These are phyloP conservation scores for Borostomias antarcticus DNA, from an alignment of 2,797 vertebrate genomes.

Conservation along the genomic window DNA sequence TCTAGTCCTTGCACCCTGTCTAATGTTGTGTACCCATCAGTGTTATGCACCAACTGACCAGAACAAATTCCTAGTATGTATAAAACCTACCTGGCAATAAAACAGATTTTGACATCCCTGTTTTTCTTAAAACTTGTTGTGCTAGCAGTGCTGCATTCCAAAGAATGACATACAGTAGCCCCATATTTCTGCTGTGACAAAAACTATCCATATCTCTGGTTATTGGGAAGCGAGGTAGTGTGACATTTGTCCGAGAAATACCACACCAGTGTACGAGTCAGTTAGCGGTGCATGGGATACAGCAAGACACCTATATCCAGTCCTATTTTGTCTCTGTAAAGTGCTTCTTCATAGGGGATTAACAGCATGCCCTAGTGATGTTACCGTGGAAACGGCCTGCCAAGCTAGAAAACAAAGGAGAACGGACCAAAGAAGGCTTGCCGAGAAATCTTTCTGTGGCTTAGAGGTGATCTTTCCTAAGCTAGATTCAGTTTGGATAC, in stretches of 20 bases:
- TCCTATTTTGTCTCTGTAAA: constrained; percentile 4
- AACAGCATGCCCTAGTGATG: neutral
- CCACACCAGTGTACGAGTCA: constrained; percentile 15
- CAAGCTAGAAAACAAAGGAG: neutral
- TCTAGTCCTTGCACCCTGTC: too few species aligned
- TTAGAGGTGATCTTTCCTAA: neutral
- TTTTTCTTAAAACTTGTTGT: neutral
- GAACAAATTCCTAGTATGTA: too few species aligned
- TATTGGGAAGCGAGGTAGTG: neutral
- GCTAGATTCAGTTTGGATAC: neutral
- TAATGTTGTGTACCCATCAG: too few species aligned
- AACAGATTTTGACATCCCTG: neutral
- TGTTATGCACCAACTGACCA: too few species aligned
- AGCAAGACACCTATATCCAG: neutral
- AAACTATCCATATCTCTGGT: neutral
- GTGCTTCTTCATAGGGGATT: neutral
- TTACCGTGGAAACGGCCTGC: constrained; percentile 10
- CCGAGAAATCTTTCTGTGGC: neutral
- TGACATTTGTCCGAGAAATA: constrained; percentile 17
- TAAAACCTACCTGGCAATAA: too few species aligned
- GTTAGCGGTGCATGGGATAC: constrained; percentile 27
- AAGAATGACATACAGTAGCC: neutral
- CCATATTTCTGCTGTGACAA: neutral
- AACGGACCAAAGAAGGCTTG: neutral
- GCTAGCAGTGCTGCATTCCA: neutral